Conservation (phyloP, 1,140 invertebrate species). For the Stenopsyche tienmushanensis region DNA sequence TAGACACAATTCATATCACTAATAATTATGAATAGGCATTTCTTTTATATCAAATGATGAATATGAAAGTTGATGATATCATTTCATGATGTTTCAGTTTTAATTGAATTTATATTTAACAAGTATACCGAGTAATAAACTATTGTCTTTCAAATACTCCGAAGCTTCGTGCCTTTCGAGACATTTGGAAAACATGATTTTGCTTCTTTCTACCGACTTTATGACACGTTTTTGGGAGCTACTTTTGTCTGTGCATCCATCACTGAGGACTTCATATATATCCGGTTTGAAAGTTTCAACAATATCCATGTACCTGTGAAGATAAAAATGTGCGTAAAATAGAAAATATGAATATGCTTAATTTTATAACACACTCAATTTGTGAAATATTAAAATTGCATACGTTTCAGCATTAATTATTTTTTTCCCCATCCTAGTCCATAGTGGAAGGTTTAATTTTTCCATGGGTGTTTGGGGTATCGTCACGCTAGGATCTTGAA, state of each 20-base stretch:
- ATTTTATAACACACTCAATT: not conserved
- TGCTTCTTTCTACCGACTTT: slow-evolving; percentile 62
- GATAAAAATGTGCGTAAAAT: slow-evolving; percentile 7
- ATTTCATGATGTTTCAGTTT: not conserved
- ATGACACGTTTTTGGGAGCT: slow-evolving; percentile 56
- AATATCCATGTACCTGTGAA: slow-evolving; percentile 63
- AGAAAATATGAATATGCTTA: not conserved
- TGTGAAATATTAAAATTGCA: not conserved
- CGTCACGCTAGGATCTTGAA: slow-evolving; percentile 62
- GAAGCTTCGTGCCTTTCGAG: slow-evolving; percentile 56
- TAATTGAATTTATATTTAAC: no score
- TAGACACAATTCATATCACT: not conserved
- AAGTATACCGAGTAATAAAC: slow-evolving; percentile 38
- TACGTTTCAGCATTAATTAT: slow-evolving; percentile 53
- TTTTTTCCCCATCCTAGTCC: slow-evolving; percentile 62
- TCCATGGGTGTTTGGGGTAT: slow-evolving; percentile 59
- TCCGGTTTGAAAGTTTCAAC: slow-evolving; percentile 67
- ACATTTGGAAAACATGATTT: slow-evolving; percentile 58
- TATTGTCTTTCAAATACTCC: slow-evolving; percentile 39
- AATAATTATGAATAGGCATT: no score
- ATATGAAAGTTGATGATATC: no score
- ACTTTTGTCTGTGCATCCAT: slow-evolving; percentile 65
- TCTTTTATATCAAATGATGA: no score
- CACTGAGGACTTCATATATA: slow-evolving; percentile 65
- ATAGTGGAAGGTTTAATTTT: slow-evolving; percentile 59